Evolutionary conservation across 2,113 vertebrate genomes (phyloP), one percentile per base, ranked within the genome.

Genomic region (Thinocorus orbignyianus): DNA sequence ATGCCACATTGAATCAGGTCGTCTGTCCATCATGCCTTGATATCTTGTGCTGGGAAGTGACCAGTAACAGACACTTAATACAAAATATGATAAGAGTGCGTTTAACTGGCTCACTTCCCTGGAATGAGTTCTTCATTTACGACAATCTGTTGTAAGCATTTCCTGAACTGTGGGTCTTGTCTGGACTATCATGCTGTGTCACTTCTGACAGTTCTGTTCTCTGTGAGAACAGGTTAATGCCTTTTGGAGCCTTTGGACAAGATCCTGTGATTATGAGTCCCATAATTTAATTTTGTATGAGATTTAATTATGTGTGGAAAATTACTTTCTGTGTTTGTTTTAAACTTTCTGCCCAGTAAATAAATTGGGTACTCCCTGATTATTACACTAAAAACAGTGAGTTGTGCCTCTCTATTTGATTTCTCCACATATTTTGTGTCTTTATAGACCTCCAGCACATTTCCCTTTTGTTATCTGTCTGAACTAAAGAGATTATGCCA

Each of bases 231-330:
- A 69, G 89, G 69, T 73, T 77, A 76, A 88, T 77, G 72, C 13
- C 51, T 84, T 88, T 90, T 92, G 54, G 58, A 87, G 70, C 24
- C 44, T 90, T 89, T 77, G 70, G 68, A 33, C 62, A 92, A 39
- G 71, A 81, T 88, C 88, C 88, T 83, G 83, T 74, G 64, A 55
- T 90, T 78, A 92, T 60, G 55, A 68, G 55, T 84, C 78, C 64
- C 51, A 81, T 51, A 64, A 78, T 88, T 93, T 92, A 78, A 94
- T 93, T 93, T 83, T 88, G 42, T 81, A 42, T 51, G 51, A 64
- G 55, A 86, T 84, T 72, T 81, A 93, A 88, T 91, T 95, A 81
- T 60, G 76, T 95, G 80, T 81, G 72, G 94, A 95, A 97, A 94
- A 96, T 81, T 0, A 74, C 86, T 95, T 95, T 94, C 88, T 94